These are phyloP conservation scores for Prolemur simus DNA, from an alignment of 2,113 vertebrate species.

Conservation along the genomic window DNA sequence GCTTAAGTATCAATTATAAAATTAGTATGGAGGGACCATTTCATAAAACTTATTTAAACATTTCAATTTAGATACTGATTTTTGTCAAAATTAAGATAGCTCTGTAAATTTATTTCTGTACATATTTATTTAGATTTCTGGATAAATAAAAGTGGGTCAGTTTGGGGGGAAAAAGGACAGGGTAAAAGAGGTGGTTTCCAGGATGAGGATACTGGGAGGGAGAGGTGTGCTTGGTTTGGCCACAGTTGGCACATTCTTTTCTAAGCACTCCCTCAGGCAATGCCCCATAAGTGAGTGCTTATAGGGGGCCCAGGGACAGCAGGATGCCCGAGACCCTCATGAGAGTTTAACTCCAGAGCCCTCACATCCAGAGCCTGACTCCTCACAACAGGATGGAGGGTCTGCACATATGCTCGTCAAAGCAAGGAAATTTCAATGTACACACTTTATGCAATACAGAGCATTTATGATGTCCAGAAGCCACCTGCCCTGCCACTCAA, in stretches of 20 bases:
- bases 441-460: not conserved
- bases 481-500: not conserved
- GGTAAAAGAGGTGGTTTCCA: not conserved
- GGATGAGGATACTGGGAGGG: not conserved
- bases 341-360: not conserved
- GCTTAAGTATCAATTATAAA: not conserved
- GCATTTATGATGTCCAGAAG: not conserved
- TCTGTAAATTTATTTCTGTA: constrained; percentile 42
- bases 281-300: not conserved
- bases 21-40: constrained; percentile 24
- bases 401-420: not conserved
- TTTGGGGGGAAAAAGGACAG: not conserved
- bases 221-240: not conserved
- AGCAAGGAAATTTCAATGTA: not conserved
- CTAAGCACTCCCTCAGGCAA: not conserved
- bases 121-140: constrained; percentile 3
- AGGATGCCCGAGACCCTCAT: not conserved
- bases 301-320: not conserved
- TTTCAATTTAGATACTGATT: constrained; percentile 32
- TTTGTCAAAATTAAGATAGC: constrained; percentile 47
- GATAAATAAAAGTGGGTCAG: not conserved
- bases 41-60: constrained; percentile 45
- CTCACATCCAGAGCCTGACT: not conserved
- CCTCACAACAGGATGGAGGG: not conserved
- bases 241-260: not conserved